A percentile compares a stretch with the other conserved stretches of the same genome.
phyloP scores from a whole-genome alignment of 1,140 invertebrate species.

The Apolygus lucorum region DNA sequence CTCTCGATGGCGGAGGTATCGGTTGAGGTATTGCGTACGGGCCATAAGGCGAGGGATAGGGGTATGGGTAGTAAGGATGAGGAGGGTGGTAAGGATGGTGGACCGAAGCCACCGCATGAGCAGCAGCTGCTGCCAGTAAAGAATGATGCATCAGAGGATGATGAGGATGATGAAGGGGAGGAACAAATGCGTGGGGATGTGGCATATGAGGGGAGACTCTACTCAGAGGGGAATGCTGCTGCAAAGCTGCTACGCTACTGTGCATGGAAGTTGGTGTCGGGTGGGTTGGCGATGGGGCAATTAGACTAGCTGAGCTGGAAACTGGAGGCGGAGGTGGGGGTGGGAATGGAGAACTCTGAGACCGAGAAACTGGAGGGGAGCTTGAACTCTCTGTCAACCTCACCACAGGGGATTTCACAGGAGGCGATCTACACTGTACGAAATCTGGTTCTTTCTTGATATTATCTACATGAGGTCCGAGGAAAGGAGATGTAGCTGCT shows the following conservation, averaged over 20 bases:
- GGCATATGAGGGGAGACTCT: slow-evolving; percentile 47
- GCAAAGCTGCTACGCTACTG: slow-evolving; percentile 41
- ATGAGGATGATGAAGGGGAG: slow-evolving; percentile 56
- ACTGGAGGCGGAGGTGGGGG: slow-evolving; percentile 32
- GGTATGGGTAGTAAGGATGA: slow-evolving; percentile 51
- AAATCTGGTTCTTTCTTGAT: slow-evolving; percentile 65
- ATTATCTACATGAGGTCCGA: slow-evolving; percentile 47
- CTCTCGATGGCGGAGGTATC: slow-evolving; percentile 56
- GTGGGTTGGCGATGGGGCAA: slow-evolving; percentile 40
- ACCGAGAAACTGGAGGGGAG: slow-evolving; percentile 30
- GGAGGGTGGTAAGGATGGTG: slow-evolving; percentile 52
- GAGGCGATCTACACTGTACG: slow-evolving; percentile 41
- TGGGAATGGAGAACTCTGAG: slow-evolving; percentile 33
- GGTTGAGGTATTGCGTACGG: slow-evolving; percentile 61
- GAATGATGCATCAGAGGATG: slow-evolving; percentile 59
- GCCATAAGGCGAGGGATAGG: slow-evolving; percentile 58
- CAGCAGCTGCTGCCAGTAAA: slow-evolving; percentile 50
- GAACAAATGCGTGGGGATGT: slow-evolving; percentile 52
- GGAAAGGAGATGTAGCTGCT: slow-evolving; percentile 28
- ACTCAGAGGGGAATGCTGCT: slow-evolving; percentile 50
- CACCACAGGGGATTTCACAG: slow-evolving; percentile 40
- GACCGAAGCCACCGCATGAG: slow-evolving; percentile 45
- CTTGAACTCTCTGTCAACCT: slow-evolving; percentile 40
- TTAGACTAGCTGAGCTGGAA: slow-evolving; percentile 31
- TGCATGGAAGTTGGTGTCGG: slow-evolving; percentile 54